These are phyloP conservation scores for Lepidostoma basale DNA, from an alignment of 1,140 invertebrate genomes.

Conservation along the genomic window DNA sequence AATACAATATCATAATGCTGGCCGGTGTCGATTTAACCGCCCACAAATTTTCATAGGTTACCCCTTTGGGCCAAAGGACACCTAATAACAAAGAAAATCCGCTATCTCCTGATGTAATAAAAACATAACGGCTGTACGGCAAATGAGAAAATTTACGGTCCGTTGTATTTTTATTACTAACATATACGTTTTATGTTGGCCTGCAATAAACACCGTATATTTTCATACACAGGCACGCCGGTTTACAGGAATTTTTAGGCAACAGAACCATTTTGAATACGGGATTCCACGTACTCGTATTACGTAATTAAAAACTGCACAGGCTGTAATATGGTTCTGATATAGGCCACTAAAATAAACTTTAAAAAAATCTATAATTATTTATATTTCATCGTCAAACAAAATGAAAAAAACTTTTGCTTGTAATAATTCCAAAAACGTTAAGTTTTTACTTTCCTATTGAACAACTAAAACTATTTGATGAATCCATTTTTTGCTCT, in stretches of 20 bases:
- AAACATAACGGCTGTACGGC: constrained; percentile 19
- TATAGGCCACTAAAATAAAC: too few relatives aligned
- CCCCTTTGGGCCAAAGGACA: not conserved
- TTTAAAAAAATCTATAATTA: too few relatives aligned
- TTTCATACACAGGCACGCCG: not conserved
- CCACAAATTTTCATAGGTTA: not conserved
- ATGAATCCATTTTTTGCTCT: too few relatives aligned
- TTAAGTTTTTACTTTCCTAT: too few relatives aligned
- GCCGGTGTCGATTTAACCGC: too few relatives aligned
- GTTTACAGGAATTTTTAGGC: not conserved
- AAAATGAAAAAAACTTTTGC: too few relatives aligned
- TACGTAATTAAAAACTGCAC: constrained; percentile 18
- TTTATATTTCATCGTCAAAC: too few relatives aligned
- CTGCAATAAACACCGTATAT: constrained; percentile 21
- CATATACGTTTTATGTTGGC: constrained; percentile 23
- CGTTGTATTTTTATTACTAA: constrained; percentile 21
- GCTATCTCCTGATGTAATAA: constrained; percentile 12
- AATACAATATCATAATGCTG: too few relatives aligned
- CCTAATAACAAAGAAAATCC: constrained; percentile 10
- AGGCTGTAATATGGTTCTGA: too few relatives aligned
- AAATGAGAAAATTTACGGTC: constrained; percentile 28
- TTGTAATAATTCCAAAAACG: too few relatives aligned
- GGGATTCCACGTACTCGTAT: not conserved
- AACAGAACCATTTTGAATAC: too few relatives aligned
- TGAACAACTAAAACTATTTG: too few relatives aligned